phyloP scores from a whole-genome alignment of 2,113 vertebrate species.

The Pogonocichla stellata region DNA sequence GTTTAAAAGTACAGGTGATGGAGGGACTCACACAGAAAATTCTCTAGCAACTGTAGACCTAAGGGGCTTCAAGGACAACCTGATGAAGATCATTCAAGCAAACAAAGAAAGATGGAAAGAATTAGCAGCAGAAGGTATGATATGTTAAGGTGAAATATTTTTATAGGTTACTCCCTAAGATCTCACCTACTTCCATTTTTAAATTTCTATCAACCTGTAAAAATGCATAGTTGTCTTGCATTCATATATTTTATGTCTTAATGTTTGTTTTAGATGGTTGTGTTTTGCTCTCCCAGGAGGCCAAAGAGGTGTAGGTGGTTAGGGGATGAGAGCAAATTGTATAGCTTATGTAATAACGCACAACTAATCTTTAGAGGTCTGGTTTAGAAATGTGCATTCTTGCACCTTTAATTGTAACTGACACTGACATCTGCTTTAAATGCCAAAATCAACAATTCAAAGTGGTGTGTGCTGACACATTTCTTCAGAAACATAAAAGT shows the following conservation, averaged over 20 bases:
- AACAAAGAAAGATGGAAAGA: slow-evolving; percentile 97
- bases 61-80: slow-evolving; percentile 81
- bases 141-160: not conserved
- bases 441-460: slow-evolving; percentile 30
- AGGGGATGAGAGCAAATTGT: not conserved
- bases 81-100: slow-evolving; percentile 86
- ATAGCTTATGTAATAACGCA: not conserved
- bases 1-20: slow-evolving; percentile 73
- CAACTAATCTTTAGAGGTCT: not conserved
- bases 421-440: slow-evolving; percentile 19
- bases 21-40: slow-evolving; percentile 76
- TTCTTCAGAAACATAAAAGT: not conserved
- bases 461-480: not conserved
- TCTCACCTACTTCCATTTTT: not conserved
- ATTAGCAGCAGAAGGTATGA: slow-evolving; percentile 86
- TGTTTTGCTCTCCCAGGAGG: not conserved
- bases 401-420: not conserved
- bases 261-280: not conserved
- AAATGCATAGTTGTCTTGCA: not conserved
- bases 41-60: slow-evolving; percentile 86
- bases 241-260: not conserved
- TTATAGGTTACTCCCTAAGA: not conserved
- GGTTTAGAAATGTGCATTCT: not conserved
- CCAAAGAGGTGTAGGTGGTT: not conserved
- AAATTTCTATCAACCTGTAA: not conserved